A percentile compares a stretch with the other conserved stretches of the same genome.
Evolutionary conservation across 2,888 invertebrate genomes (phyloP).

Genomic region (Chloroclysta siterata): DNA sequence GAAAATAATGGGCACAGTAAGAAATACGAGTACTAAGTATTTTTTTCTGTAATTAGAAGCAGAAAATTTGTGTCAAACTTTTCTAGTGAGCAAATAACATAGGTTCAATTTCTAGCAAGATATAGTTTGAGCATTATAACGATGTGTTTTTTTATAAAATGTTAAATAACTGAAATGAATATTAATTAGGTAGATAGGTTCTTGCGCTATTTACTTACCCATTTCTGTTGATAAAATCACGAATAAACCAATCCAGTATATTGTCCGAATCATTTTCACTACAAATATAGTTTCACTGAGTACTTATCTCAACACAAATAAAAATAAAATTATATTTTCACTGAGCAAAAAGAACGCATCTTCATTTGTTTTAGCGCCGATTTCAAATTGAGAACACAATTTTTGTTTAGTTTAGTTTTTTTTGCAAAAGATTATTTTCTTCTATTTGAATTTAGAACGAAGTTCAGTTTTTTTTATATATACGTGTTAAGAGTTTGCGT

Average conservation of each 20-base stretch:
- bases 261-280: constrained; percentile 57
- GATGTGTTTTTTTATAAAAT: too few species aligned
- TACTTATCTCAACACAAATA: constrained; percentile 14
- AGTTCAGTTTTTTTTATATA: background rate
- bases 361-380: background rate
- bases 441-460: constrained; percentile 12
- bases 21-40: background rate
- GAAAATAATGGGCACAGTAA: background rate
- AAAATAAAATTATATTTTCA: constrained; percentile 21
- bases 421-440: background rate
- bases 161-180: too few species aligned
- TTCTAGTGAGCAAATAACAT: too few species aligned
- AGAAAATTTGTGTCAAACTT: too few species aligned
- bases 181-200: too few species aligned
- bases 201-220: constrained; percentile 50
- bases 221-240: constrained; percentile 51
- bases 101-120: too few species aligned
- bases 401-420: background rate
- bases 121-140: too few species aligned
- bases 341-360: background rate
- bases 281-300: background rate
- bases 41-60: too few species aligned
- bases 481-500: background rate
- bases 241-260: constrained; percentile 55
- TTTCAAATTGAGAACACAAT: constrained; percentile 20